These are phyloP conservation scores for Eclectus roratus DNA, from an alignment of 2,113 vertebrate species.

Conservation along the genomic window DNA sequence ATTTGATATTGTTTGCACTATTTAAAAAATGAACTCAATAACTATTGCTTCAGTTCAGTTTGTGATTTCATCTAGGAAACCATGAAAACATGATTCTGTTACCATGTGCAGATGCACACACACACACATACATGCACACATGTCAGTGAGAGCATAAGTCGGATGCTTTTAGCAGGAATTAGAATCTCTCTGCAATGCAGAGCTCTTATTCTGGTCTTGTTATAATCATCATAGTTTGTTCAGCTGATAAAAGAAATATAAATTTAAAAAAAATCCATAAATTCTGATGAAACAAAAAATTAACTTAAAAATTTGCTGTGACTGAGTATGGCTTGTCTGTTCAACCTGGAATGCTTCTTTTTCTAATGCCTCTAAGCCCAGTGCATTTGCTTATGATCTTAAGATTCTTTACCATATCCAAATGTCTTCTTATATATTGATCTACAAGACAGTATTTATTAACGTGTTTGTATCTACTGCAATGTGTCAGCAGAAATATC, in stretches of 20 bases:
- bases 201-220: neutral
- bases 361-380: neutral
- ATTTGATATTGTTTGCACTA: neutral
- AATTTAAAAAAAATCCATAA: neutral
- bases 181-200: neutral
- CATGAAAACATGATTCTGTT: neutral
- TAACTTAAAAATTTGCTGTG: neutral
- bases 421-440: neutral
- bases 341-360: neutral
- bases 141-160: neutral
- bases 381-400: neutral
- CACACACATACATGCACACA: neutral
- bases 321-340: neutral
- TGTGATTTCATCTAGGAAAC: neutral
- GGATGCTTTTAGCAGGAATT: neutral
- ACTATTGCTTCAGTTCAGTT: neutral
- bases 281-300: neutral
- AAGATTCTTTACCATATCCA: neutral
- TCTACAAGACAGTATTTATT: slow-evolving; percentile 33
- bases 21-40: neutral
- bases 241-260: neutral
- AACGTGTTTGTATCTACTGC: neutral
- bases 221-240: neutral
- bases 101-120: neutral
- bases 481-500: slow-evolving; percentile 47